These are phyloP conservation scores for Drosophila tripunctata DNA, from an alignment of 2,888 invertebrate genomes.

Conservation along the genomic window DNA sequence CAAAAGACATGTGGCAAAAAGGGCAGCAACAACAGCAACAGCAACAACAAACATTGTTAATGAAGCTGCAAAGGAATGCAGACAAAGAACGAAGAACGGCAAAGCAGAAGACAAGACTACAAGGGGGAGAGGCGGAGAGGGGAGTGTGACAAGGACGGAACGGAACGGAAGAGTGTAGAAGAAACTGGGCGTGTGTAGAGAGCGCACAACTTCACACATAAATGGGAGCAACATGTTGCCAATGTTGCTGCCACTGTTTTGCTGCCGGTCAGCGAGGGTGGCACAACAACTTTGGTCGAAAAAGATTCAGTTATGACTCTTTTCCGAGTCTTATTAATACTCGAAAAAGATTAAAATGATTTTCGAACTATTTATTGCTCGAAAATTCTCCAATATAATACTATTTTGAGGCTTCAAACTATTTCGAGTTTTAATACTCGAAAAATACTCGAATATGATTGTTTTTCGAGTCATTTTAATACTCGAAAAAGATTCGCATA, in stretches of 20 bases:
- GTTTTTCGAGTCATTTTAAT: too few species aligned
- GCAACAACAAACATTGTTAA: conserved; percentile 71
- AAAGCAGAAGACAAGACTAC: too few species aligned
- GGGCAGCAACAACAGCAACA: conserved; percentile 54
- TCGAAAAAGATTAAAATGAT: too few species aligned
- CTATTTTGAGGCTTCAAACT: too few species aligned
- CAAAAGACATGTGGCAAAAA: conserved; percentile 72
- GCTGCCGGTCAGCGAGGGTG: conserved; percentile 42
- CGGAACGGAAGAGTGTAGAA: conserved; percentile 47
- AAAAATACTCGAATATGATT: too few species aligned
- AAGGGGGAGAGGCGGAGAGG: neutral
- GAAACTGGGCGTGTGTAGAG: conserved; percentile 60
- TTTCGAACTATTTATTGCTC: too few species aligned
- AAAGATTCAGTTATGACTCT: too few species aligned
- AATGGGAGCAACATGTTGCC: conserved; percentile 78
- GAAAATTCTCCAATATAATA: too few species aligned
- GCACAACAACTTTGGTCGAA: conserved; percentile 1
- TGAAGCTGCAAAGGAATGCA: conserved; percentile 76
- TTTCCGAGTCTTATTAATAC: too few species aligned
- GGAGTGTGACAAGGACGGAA: neutral
- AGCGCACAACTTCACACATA: conserved; percentile 72
- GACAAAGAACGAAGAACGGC: conserved; percentile 29
- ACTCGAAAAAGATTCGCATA: too few species aligned
- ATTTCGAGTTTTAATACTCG: too few species aligned
- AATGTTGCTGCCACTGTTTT: conserved; percentile 24